A percentile compares a stretch with the other conserved stretches of the same genome.
These are phyloP conservation scores for Syrmaticus mikado DNA, from an alignment of 2,113 vertebrate genomes.

Conservation along the genomic window DNA sequence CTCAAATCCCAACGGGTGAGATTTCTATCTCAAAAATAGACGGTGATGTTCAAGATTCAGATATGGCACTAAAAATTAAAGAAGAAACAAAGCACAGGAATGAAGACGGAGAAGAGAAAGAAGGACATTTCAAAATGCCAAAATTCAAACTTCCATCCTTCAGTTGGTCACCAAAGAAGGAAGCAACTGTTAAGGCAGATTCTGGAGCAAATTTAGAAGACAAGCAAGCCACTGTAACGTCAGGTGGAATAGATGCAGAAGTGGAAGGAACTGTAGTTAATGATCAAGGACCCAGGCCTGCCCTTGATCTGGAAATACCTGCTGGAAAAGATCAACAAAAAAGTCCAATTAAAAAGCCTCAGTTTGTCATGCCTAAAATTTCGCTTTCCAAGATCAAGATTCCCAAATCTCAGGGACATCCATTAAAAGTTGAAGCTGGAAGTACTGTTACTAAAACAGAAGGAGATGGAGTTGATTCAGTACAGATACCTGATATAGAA, in stretches of 20 bases:
- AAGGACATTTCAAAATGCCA: constrained; percentile 66
- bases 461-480: neutral
- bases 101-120: constrained; percentile 31
- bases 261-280: neutral
- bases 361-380: constrained; percentile 57
- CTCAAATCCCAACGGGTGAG: neutral
- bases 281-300: neutral
- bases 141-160: constrained; percentile 73
- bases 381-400: constrained; percentile 47
- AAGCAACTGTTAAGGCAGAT: neutral
- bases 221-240: neutral
- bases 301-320: neutral
- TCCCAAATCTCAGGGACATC: neutral
- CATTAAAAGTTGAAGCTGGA: neutral
- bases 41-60: neutral
- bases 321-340: constrained; percentile 8
- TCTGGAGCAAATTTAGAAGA: neutral
- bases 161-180: constrained; percentile 69
- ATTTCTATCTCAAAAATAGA: neutral
- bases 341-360: constrained; percentile 1
- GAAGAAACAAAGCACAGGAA: neutral
- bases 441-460: neutral
- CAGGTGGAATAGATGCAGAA: neutral
- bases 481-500: constrained; percentile 35
- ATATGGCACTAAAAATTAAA: neutral